Base-by-base conservation (phyloP, 2,888 invertebrate species). In the Portevinia maculata region DNA sequence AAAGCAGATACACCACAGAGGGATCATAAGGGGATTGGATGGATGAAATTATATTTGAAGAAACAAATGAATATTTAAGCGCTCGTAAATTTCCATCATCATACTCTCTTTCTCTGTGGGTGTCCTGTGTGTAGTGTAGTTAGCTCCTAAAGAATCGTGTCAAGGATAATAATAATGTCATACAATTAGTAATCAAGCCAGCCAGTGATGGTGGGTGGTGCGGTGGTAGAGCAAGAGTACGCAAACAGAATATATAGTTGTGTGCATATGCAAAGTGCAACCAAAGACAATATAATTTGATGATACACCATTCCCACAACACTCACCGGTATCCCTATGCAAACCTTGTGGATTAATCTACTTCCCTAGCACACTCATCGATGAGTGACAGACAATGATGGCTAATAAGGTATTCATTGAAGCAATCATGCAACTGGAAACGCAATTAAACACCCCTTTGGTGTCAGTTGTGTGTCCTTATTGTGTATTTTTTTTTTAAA, bases 321-420 rank as follows among this genome's bases (percentile, higher is more conserved):
- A 13, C 44, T 6, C 44, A 4, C 17, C 8, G 0, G 28, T 19
- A 34, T 52, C 50, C 50, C 52, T 39, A 19, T 9, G 7, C 19
- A 34, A 17, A 1, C 48, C 24, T 37, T 50, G 24, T 50, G 50
- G 64, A 62, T 67, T 67, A 67, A 67, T 53, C 60, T 13, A 24
- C 41, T 52, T 24, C 19, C 15, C 34, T 37, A 53, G 48, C 67
- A 41, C 30, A n/a, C 52, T 21, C 41, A 62, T 65, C 59, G 53
- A 55, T 64, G 46, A 30, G 6, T 71, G 76, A 48, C 70, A 74
- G 75, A 81, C 81, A 79, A 79, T 79, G 62, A 74, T 75, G 70
- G 75, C 81, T 81, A 81, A 81, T 81, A 81, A 81, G 81, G 81
- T 75, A 75, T 81, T 81, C 81, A 81, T 81, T 75, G 75, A 81